Evolutionary conservation across 1,140 invertebrate species (phyloP), one percentile per base, ranked within the genome.

Genomic region (Microvelia longipes): DNA sequence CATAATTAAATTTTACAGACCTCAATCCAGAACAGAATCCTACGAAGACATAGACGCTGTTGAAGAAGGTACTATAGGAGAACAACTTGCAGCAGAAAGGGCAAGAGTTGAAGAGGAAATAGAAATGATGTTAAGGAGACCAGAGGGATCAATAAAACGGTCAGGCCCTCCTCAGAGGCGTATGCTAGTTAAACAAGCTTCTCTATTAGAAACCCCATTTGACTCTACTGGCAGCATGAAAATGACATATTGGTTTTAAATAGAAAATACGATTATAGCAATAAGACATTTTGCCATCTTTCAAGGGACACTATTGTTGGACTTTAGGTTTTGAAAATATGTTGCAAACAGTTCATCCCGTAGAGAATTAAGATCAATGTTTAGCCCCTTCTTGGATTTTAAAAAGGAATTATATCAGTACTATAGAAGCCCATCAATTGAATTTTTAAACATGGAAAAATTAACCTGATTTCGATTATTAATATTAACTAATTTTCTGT

Each of bases 11-110:
- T 50, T 50, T 11, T 50, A 50, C 5, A 50, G 35, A 19, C 35
- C 35, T 11, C 35, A 50, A 50, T 50, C 35, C 5, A 68, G 73
- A 29, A 75, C 76, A 2, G 74, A 76, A 29, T 80, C 80, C 0
- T 82, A 81, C 63, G 78, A 81, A 75, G 80, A 81, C 77, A 72
- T 81, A 25, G 75, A 76, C 60, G 25, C 68, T 29, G 70, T 69
- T 29, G 73, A 71, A 29, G 63, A 71, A n/a, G 69, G 71, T 28
- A 66, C 67, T 30, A 50, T 69, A 26, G 69, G 63, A 66, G 66
- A 73, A 19, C 25, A 68, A 11, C 70, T 71, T 26, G 27, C 68
- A 28, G 28, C 27, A 35, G 35, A 27, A 5, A 63, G 28, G 19
- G 35, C 61, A 60, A 27, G 29, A 1, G 66, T 70, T 15, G 29